phyloP scores from a whole-genome alignment of 2,888 invertebrate genomes.

The Drosophila recens region DNA sequence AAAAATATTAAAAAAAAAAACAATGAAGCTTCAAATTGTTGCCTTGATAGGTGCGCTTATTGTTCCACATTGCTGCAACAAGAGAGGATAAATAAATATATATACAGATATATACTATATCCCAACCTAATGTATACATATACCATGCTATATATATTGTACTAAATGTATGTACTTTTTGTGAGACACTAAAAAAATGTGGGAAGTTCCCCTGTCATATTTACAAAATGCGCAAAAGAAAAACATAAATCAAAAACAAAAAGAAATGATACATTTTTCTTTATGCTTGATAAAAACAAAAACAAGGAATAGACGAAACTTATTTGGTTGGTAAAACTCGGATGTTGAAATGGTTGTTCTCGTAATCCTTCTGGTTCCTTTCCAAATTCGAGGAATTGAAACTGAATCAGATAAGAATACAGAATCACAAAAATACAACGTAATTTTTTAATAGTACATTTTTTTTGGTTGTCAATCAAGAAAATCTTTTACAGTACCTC shows the following conservation, averaged over 20 bases:
- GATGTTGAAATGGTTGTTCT: conserved; percentile 41
- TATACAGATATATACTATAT: conserved; percentile 28
- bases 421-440: background rate
- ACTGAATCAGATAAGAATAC: conserved; percentile 1
- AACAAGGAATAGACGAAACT: conserved; percentile 6
- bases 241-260: background rate
- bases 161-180: conserved; percentile 43
- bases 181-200: conserved; percentile 27
- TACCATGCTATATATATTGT: conserved; percentile 50
- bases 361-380: conserved; percentile 5
- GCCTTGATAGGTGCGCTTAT: conserved; percentile 59
- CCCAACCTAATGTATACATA: conserved; percentile 25
- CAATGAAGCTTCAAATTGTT: conserved; percentile 53
- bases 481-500: no score
- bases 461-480: background rate
- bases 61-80: conserved; percentile 46
- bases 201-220: conserved; percentile 20
- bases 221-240: conserved; percentile 27
- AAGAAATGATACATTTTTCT: conserved; percentile 10
- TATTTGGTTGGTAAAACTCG: conserved; percentile 12
- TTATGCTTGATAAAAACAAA: conserved; percentile 14
- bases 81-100: conserved; percentile 24
- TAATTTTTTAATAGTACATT: background rate
- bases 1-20: conserved; percentile 1
- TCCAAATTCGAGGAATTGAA: background rate